A percentile compares a stretch with the other conserved stretches of the same genome.
phyloP scores from a whole-genome alignment of 2,113 vertebrate species.

The Sterna hirundo region DNA sequence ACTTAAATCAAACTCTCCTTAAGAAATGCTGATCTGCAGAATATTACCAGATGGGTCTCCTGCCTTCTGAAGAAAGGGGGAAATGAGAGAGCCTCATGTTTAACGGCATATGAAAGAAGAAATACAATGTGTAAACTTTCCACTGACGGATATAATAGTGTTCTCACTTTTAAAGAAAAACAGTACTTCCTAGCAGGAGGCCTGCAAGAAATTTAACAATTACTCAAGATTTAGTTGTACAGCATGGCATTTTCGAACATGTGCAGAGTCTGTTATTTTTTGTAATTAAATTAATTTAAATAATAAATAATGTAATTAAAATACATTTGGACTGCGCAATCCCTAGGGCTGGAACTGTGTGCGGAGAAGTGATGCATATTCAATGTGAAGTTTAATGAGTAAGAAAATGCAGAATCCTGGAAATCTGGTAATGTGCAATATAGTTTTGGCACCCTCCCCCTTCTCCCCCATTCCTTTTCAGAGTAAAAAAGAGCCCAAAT shows the following conservation, averaged over 20 bases:
- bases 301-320: constrained; percentile 62
- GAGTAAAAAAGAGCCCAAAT: not conserved
- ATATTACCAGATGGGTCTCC: constrained; percentile 69
- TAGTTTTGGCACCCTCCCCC: not conserved
- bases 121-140: constrained; percentile 71
- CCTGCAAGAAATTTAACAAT: constrained; percentile 68
- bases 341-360: constrained; percentile 23
- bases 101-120: constrained; percentile 68
- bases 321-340: constrained; percentile 36
- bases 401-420: constrained; percentile 37
- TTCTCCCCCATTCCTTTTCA: not conserved
- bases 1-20: constrained; percentile 64
- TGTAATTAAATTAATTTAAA: constrained; percentile 71
- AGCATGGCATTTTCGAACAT: constrained; percentile 42
- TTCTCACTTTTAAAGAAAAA: constrained; percentile 75
- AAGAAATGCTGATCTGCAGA: constrained; percentile 70
- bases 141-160: constrained; percentile 68
- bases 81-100: constrained; percentile 72
- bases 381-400: constrained; percentile 48
- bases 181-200: constrained; percentile 67
- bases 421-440: constrained; percentile 43
- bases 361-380: constrained; percentile 37
- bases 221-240: constrained; percentile 45
- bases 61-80: constrained; percentile 66
- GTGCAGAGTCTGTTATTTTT: constrained; percentile 61